Percentiles rank a stretch among this genome's conserved stretches.
Conservation (phyloP, 1,140 invertebrate species). For the Nasonia longicornis region DNA sequence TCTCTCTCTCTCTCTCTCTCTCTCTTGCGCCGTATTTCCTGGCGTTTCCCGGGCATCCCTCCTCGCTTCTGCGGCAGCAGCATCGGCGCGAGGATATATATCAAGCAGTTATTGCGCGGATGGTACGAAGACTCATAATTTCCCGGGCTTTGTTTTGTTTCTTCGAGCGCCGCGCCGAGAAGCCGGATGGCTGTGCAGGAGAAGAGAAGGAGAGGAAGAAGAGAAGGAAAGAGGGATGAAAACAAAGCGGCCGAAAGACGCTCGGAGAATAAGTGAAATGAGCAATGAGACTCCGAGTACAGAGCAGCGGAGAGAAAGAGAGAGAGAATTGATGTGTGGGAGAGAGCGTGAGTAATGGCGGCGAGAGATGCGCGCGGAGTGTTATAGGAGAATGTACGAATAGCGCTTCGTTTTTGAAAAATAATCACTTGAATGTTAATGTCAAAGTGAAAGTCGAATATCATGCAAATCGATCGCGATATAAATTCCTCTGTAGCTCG, state of each 20-base stretch:
- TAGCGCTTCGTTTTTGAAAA: no score
- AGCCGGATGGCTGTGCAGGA: neutral
- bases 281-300: neutral
- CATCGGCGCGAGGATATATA: conserved; percentile 41
- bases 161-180: neutral
- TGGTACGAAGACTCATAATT: conserved; percentile 51
- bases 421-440: no score
- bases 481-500: neutral
- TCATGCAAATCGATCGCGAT: neutral
- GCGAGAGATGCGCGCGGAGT: no score
- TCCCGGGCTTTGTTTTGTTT: conserved; percentile 45
- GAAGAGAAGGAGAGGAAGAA: no score
- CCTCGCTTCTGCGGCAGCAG: neutral
- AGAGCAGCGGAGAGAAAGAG: neutral
- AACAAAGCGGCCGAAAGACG: conserved; percentile 30
- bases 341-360: neutral
- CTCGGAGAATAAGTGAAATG: conserved; percentile 11
- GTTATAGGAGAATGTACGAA: neutral
- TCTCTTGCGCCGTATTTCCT: conserved; percentile 4
- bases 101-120: conserved; percentile 48
- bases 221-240: neutral
- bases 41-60: neutral
- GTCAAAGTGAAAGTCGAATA: no score
- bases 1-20: neutral
- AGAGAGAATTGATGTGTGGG: conserved; percentile 17